Evolutionary conservation across 2,113 vertebrate species (phyloP).

Genomic region (Macrotis lagotis): DNA sequence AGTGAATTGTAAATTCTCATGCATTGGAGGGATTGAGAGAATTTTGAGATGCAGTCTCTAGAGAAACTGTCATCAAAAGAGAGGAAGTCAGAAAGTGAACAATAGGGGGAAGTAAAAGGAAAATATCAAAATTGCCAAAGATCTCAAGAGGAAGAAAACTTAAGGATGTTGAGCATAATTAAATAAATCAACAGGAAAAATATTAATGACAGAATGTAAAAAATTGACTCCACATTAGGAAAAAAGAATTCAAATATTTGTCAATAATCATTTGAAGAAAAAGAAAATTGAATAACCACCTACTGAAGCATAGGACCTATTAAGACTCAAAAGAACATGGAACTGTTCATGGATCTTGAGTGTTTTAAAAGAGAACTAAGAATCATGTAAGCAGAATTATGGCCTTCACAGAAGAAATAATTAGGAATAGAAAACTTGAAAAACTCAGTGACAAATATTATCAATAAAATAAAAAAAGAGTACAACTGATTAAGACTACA

Average conservation of each 20-base stretch:
- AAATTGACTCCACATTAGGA: not conserved
- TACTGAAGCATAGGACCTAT: not conserved
- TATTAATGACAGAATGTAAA: not conserved
- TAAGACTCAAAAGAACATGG: not conserved
- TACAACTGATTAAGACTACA: not conserved
- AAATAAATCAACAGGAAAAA: not conserved
- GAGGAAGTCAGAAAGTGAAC: not conserved
- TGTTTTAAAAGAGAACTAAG: not conserved
- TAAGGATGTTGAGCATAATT: not conserved
- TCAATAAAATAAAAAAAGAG: not conserved
- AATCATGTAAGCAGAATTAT: not conserved
- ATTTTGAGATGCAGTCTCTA: not conserved
- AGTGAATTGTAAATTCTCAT: not conserved
- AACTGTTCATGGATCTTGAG: not conserved
- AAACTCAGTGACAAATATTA: not conserved
- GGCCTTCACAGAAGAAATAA: not conserved
- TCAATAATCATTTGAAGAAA: not conserved
- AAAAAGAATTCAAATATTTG: not conserved
- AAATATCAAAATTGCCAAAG: not conserved
- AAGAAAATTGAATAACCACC: not conserved
- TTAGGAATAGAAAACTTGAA: not conserved
- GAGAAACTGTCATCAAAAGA: not conserved
- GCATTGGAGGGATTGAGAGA: not conserved
- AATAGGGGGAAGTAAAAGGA: not conserved
- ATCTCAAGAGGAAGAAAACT: not conserved